phyloP scores from a whole-genome alignment of 2,797 vertebrate species.

The Microctenopoma lineatum region DNA sequence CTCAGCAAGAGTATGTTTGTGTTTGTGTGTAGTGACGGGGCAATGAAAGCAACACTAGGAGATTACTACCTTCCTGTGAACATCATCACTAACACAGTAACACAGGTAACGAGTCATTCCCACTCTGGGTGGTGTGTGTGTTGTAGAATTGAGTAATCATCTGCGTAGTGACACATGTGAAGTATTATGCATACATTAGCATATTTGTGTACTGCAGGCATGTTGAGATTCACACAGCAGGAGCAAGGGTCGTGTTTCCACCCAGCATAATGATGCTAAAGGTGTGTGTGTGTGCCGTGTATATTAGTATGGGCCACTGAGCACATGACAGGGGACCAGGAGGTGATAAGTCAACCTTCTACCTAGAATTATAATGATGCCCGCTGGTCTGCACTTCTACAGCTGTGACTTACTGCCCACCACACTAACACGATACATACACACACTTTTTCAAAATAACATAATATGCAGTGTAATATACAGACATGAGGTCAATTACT shows the following conservation, averaged over 20 bases:
- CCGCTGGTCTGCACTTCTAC: constrained; percentile 19
- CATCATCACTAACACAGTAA: constrained; percentile 9
- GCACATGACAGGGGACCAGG: constrained; percentile 31
- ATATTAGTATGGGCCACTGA: constrained; percentile 50
- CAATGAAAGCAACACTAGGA: constrained; percentile 55
- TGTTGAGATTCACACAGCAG: constrained; percentile 49
- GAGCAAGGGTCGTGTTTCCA: constrained; percentile 48
- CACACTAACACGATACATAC: constrained; percentile 16
- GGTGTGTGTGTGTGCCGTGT: constrained; percentile 19
- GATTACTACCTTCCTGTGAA: constrained; percentile 25
- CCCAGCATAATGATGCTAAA: constrained; percentile 19
- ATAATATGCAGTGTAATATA: too few species aligned
- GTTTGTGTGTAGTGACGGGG: constrained; percentile 20
- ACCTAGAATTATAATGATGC: constrained; percentile 65
- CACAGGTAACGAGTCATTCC: constrained; percentile 38
- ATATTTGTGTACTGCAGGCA: constrained; percentile 42
- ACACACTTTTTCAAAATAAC: not conserved
- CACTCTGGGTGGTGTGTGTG: not conserved
- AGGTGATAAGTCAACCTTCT: constrained; percentile 65
- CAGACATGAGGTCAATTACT: too few species aligned
- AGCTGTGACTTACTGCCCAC: constrained; percentile 39
- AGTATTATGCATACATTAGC: constrained; percentile 51
- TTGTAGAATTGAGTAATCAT: constrained; percentile 42
- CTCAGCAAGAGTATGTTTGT: not conserved
- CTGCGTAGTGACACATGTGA: constrained; percentile 37